phyloP scores from a whole-genome alignment of 2,888 invertebrate species.

The Xanthorhoe designata region DNA sequence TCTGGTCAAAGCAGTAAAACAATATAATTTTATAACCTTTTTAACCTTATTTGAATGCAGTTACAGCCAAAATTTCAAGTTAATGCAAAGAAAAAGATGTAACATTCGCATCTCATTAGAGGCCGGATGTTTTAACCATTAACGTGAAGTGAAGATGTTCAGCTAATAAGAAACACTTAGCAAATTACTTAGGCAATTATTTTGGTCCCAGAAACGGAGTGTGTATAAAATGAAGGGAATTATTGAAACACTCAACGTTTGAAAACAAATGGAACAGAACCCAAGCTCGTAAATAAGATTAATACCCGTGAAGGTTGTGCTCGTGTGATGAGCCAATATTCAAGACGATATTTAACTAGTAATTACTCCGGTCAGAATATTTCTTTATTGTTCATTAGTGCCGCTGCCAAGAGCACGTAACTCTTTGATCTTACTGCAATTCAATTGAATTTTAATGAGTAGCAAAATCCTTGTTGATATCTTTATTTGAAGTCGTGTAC shows the following conservation, averaged over 20 bases:
- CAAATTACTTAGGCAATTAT: slow-evolving; percentile 18
- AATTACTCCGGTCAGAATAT: slow-evolving; percentile 53
- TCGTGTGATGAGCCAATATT: slow-evolving; percentile 51
- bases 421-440: slow-evolving; percentile 73
- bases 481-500: slow-evolving; percentile 53
- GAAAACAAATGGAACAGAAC: slow-evolving; percentile 58
- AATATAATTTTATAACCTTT: background rate
- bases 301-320: slow-evolving; percentile 58
- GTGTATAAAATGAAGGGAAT: slow-evolving; percentile 43
- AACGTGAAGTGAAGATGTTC: slow-evolving; percentile 13
- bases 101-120: slow-evolving; percentile 8
- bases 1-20: background rate
- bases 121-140: slow-evolving; percentile 18
- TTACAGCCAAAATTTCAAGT: slow-evolving; percentile 17
- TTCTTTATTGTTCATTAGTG: slow-evolving; percentile 63
- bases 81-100: background rate
- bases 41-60: background rate
- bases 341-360: slow-evolving; percentile 52
- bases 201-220: slow-evolving; percentile 44
- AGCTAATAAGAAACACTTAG: slow-evolving; percentile 24
- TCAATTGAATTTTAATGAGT: slow-evolving; percentile 58
- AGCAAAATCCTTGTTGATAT: slow-evolving; percentile 68
- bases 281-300: slow-evolving; percentile 58
- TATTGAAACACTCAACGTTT: slow-evolving; percentile 45
- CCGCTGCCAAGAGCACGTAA: slow-evolving; percentile 59